phyloP scores from a whole-genome alignment of 2,797 vertebrate species.

The Chrysocyon brachyurus region DNA sequence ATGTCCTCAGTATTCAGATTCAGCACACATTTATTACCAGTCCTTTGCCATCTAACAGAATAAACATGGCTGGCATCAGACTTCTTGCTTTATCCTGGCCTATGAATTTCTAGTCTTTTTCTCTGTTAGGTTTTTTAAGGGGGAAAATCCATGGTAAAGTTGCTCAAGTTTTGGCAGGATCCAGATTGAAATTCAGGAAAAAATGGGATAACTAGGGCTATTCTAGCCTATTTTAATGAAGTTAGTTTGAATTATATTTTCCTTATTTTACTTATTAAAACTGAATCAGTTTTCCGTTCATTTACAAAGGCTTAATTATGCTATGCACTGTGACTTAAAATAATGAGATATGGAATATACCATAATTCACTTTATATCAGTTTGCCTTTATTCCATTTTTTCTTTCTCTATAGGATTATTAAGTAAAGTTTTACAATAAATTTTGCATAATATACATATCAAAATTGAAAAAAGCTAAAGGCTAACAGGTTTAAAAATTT shows the following conservation, averaged over 20 bases:
- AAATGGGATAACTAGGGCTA: background rate
- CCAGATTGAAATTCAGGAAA: background rate
- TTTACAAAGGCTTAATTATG: background rate
- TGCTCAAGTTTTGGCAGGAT: slow-evolving; percentile 20
- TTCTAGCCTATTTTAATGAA: slow-evolving; percentile 9
- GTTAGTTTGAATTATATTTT: slow-evolving; percentile 38
- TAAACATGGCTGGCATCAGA: background rate
- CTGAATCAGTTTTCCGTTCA: background rate
- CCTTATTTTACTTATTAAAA: background rate
- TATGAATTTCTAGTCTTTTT: slow-evolving; percentile 21
- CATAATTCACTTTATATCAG: background rate
- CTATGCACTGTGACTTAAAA: background rate
- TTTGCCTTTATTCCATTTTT: slow-evolving; percentile 29
- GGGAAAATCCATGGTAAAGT: background rate
- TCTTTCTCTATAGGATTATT: background rate
- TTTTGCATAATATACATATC: background rate
- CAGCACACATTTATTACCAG: background rate
- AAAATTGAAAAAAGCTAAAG: background rate
- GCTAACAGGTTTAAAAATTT: background rate
- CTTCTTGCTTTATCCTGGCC: background rate
- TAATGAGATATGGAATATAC: background rate
- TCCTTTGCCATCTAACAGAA: background rate
- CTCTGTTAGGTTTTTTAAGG: background rate
- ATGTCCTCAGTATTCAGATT: background rate
- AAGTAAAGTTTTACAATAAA: background rate